These are phyloP conservation scores for Eulemur rufifrons DNA, from an alignment of 2,113 vertebrate species.

Conservation along the genomic window DNA sequence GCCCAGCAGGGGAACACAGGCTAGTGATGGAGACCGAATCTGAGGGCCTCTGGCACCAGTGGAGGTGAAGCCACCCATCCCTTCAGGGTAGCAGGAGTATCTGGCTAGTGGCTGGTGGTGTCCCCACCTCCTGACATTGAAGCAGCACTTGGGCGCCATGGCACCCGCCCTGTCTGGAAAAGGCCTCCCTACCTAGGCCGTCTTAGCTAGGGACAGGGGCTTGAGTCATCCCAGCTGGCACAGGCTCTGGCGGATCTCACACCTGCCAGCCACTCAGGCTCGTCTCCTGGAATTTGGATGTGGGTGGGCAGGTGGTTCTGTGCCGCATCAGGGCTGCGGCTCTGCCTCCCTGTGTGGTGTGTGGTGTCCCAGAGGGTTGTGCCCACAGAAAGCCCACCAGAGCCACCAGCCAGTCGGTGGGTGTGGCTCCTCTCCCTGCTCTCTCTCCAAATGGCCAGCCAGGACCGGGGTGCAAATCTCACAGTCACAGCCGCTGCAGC, in stretches of 20 bases:
- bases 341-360: background rate
- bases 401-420: rapidly evolving
- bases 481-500: slow-evolving; percentile 66
- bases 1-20: slow-evolving; percentile 53
- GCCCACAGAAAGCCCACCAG: background rate
- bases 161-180: background rate
- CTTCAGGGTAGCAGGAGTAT: background rate
- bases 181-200: background rate
- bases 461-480: slow-evolving; percentile 65
- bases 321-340: background rate
- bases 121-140: rapidly evolving
- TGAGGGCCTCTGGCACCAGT: background rate
- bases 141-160: rapidly evolving
- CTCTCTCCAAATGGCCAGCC: slow-evolving; percentile 10
- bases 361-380: background rate
- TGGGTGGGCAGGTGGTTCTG: background rate
- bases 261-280: background rate
- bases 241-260: rapidly evolving
- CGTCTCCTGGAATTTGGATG: background rate
- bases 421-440: background rate
- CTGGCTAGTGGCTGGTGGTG: rapidly evolving
- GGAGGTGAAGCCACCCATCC: slow-evolving; percentile 51
- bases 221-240: background rate
- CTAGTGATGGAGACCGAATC: slow-evolving; percentile 62
- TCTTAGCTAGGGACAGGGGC: background rate